phyloP scores from a whole-genome alignment of 2,113 vertebrate species.

The Bostrychus sinensis region DNA sequence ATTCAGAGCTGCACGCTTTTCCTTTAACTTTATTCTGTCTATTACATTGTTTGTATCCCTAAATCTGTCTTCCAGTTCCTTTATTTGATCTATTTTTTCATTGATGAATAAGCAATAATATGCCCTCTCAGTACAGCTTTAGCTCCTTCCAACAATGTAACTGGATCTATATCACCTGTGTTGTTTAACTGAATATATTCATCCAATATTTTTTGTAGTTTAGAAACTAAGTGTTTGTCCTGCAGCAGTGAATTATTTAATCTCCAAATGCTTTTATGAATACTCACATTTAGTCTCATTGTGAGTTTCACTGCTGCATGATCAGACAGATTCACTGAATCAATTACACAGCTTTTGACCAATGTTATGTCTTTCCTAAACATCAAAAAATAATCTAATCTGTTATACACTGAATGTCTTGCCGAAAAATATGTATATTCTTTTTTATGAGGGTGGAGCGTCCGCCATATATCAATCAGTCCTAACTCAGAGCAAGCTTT shows the following conservation, averaged over 20 bases:
- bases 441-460: not conserved
- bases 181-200: not conserved
- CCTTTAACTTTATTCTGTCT: too few species aligned
- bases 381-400: too few species aligned
- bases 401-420: too few species aligned
- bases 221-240: not conserved
- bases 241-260: too few species aligned
- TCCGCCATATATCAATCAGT: not conserved
- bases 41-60: too few species aligned
- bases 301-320: not conserved
- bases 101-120: too few species aligned
- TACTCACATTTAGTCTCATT: not conserved
- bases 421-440: not conserved
- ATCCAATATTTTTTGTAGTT: not conserved
- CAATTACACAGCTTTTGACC: not conserved
- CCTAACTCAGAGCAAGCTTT: not conserved
- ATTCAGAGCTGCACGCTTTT: too few species aligned
- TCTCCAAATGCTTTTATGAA: not conserved
- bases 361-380: too few species aligned
- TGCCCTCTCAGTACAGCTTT: too few species aligned
- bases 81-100: too few species aligned
- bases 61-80: too few species aligned
- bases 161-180: not conserved
- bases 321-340: not conserved
- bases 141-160: not conserved